These are phyloP conservation scores for Mesorhabditis sp. DNA, from an alignment of 2,888 invertebrate genomes.

Conservation along the genomic window DNA sequence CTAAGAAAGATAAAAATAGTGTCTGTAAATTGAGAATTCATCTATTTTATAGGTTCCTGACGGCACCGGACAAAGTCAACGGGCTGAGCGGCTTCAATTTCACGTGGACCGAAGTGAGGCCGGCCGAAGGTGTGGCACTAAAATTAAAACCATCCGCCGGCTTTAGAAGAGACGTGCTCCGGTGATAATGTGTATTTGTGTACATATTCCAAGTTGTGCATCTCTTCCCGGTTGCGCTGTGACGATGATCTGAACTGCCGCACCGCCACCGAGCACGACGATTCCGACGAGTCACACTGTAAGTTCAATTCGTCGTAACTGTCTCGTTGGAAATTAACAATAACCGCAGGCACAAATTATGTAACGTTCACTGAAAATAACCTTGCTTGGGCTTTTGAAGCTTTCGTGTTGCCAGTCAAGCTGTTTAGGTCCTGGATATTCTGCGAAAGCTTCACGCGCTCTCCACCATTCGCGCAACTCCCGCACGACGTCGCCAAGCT, in stretches of 20 bases:
- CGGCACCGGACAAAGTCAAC: constrained; percentile 55
- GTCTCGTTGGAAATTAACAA: too few species aligned
- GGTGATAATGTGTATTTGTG: constrained; percentile 67
- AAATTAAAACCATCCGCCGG: neutral
- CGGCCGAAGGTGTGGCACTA: constrained; percentile 29
- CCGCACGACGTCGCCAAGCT: too few species aligned
- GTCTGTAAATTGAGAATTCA: too few species aligned
- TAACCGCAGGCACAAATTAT: too few species aligned
- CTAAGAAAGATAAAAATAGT: too few species aligned
- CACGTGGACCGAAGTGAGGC: constrained; percentile 55
- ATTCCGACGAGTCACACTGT: constrained; percentile 70
- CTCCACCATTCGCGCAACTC: too few species aligned
- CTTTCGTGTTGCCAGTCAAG: neutral
- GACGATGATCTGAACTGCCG: constrained; percentile 73
- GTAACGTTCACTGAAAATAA: neutral
- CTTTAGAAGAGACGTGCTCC: constrained; percentile 58
- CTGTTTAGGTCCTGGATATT: too few species aligned
- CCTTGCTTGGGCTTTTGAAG: neutral
- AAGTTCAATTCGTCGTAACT: constrained; percentile 16
- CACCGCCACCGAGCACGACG: constrained; percentile 64
- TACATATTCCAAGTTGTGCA: constrained; percentile 73
- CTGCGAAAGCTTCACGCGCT: too few species aligned
- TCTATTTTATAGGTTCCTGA: constrained; percentile 48
- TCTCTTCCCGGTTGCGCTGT: constrained; percentile 69
- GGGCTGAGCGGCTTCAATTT: constrained; percentile 56